Percentiles rank a stretch among this genome's conserved stretches.
Conservation (phyloP, 2,797 vertebrate species). For the Eulemur albifrons region DNA sequence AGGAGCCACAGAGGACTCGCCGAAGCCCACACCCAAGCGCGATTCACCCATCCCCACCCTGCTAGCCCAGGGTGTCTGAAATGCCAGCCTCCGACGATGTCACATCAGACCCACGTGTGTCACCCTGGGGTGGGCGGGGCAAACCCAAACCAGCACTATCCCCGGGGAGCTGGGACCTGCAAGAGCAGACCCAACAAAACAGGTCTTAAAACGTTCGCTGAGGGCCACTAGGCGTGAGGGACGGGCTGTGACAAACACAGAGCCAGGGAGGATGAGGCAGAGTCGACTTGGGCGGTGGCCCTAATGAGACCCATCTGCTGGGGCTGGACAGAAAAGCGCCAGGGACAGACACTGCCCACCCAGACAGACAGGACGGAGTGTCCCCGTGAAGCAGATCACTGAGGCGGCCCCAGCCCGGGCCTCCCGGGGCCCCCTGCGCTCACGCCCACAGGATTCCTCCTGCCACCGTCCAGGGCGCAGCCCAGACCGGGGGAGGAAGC, state of each 20-base stretch:
- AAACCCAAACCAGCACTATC: not conserved
- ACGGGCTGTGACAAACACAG: not conserved
- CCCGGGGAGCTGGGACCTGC: not conserved
- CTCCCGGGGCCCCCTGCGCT: not conserved
- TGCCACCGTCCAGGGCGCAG: not conserved
- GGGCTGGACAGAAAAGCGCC: not conserved
- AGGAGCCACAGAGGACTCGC: not conserved
- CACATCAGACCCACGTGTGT: not conserved
- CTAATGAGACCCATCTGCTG: not conserved
- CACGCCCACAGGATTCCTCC: not conserved
- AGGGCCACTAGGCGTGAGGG: no score
- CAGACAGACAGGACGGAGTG: not conserved
- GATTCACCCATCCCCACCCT: accelerated
- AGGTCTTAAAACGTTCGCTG: not conserved
- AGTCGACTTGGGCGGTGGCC: not conserved
- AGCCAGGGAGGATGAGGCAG: not conserved
- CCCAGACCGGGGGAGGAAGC: not conserved
- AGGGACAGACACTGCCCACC: not conserved
- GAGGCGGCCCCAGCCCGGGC: not conserved
- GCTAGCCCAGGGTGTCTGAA: accelerated
- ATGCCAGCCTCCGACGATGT: not conserved
- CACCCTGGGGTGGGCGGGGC: not conserved
- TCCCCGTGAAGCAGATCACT: not conserved
- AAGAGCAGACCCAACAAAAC: not conserved
- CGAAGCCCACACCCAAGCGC: not conserved